These are phyloP conservation scores for Meiosimyza platycephala DNA, from an alignment of 2,888 invertebrate genomes.

Conservation along the genomic window DNA sequence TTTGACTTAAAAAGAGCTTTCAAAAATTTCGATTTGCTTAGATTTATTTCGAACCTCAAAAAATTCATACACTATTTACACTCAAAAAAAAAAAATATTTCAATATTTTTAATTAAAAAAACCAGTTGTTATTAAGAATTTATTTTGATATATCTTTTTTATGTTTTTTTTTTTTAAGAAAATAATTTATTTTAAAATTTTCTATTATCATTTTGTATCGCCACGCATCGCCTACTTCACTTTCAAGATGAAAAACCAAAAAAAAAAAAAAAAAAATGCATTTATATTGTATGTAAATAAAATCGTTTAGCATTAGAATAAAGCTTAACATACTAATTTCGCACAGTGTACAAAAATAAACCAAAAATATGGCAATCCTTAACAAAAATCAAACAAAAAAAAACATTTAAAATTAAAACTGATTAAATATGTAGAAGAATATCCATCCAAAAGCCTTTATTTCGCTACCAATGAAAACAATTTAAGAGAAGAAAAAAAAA, in stretches of 20 bases:
- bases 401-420: conserved; percentile 34
- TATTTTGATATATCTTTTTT: too few relatives aligned
- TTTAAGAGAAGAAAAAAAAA: not conserved
- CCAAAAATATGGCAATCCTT: conserved; percentile 35
- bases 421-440: conserved; percentile 39
- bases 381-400: conserved; percentile 29
- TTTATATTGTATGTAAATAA: not conserved
- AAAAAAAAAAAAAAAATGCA: conserved; percentile 4
- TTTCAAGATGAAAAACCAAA: conserved; percentile 8
- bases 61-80: too few relatives aligned
- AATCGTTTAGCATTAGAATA: not conserved
- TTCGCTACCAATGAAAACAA: conserved; percentile 48
- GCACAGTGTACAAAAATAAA: conserved; percentile 21
- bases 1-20: too few relatives aligned
- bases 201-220: not conserved
- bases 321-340: not conserved
- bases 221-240: conserved; percentile 17
- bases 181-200: not conserved
- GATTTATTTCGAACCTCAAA: too few relatives aligned
- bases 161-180: not conserved
- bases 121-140: too few relatives aligned
- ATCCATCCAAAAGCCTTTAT: conserved; percentile 53
- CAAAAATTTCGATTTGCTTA: too few relatives aligned
- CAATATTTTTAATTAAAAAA: too few relatives aligned
- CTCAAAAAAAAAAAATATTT: too few relatives aligned